A percentile compares a stretch with the other conserved stretches of the same genome.
Conservation (phyloP, 2,888 invertebrate species). For the Pseudoips prasinana region DNA sequence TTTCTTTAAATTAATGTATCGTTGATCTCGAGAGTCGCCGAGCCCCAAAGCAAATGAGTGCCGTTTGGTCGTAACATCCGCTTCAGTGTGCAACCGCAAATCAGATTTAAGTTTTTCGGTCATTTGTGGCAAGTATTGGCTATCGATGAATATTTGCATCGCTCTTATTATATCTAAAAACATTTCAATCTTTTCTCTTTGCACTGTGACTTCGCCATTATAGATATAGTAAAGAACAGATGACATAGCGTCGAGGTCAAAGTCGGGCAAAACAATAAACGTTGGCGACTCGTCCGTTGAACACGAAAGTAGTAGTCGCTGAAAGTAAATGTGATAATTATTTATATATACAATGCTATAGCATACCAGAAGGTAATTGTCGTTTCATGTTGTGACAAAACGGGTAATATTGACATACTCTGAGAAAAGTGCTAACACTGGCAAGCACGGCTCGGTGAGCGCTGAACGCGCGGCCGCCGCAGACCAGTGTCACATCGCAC, state of each 20-base stretch:
- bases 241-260: conserved; percentile 83
- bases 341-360: too few relatives aligned
- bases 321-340: conserved; percentile 30
- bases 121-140: conserved; percentile 43
- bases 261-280: conserved; percentile 84
- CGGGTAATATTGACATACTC: conserved; percentile 73
- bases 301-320: conserved; percentile 61
- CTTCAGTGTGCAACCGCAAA: conserved; percentile 21
- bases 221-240: conserved; percentile 86
- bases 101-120: conserved; percentile 21
- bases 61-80: conserved; percentile 17
- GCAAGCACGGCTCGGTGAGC: conserved; percentile 86
- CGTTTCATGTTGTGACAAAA: too few relatives aligned
- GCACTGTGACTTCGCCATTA: conserved; percentile 84
- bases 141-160: conserved; percentile 66
- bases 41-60: conserved; percentile 41
- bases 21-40: conserved; percentile 31
- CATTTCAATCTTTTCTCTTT: conserved; percentile 78
- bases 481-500: conserved; percentile 85
- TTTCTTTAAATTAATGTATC: conserved; percentile 49
- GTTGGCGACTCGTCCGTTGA: conserved; percentile 76
- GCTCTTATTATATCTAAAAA: conserved; percentile 82
- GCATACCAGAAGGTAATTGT: too few relatives aligned
- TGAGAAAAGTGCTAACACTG: conserved; percentile 85
- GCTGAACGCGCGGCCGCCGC: conserved; percentile 82